Percentiles rank a stretch among this genome's conserved stretches.
Conservation (phyloP, 2,888 invertebrate species). For the Chalcosyrphus nemorum region DNA sequence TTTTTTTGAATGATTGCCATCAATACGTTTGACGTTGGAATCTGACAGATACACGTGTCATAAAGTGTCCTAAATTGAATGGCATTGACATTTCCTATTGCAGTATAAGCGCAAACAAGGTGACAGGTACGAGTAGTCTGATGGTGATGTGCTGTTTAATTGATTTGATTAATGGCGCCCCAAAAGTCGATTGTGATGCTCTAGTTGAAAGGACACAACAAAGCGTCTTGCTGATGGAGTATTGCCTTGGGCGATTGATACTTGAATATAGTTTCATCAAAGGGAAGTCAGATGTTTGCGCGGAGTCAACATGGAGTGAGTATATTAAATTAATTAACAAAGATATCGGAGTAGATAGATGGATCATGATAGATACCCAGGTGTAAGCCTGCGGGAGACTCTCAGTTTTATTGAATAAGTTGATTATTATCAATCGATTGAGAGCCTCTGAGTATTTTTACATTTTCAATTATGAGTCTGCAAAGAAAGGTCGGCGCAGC, state of each 20-base stretch:
- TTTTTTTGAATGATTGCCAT: conserved; percentile 11
- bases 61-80: background rate
- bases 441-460: too few relatives aligned
- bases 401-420: too few relatives aligned
- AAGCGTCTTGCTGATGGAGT: background rate
- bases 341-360: too few relatives aligned
- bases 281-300: background rate
- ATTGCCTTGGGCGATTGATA: conserved; percentile 7
- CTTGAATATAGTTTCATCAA: background rate
- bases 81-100: background rate
- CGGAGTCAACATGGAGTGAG: background rate
- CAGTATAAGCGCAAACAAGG: background rate
- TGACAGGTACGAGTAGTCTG: background rate
- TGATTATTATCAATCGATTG: too few relatives aligned
- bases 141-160: conserved; percentile 24
- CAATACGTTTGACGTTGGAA: background rate
- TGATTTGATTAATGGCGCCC: conserved; percentile 39
- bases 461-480: too few relatives aligned
- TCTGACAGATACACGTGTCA: conserved; percentile 41
- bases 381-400: too few relatives aligned
- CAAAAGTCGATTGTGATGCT: background rate
- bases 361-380: too few relatives aligned
- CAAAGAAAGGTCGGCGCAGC: too few relatives aligned
- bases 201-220: background rate
- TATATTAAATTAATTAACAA: background rate